These are phyloP conservation scores for Podarcis cretensis DNA, from an alignment of 2,113 vertebrate species.

Conservation along the genomic window DNA sequence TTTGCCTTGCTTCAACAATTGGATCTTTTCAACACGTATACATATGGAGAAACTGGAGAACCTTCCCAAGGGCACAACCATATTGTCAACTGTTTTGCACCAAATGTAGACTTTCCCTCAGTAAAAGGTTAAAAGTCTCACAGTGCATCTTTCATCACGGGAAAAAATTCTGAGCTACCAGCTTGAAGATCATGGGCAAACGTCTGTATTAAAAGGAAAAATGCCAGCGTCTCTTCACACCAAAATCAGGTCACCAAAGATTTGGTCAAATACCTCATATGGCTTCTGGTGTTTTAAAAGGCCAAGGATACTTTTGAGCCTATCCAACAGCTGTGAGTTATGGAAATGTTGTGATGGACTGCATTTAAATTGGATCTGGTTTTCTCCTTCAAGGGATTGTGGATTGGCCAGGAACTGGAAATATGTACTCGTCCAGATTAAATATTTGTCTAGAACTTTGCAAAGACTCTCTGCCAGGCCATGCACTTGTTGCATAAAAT, in stretches of 20 bases:
- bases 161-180: not conserved
- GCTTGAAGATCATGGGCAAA: not conserved
- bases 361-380: conserved; percentile 28
- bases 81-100: not conserved
- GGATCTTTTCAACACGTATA: too few species aligned
- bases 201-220: not conserved
- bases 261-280: not conserved
- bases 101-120: not conserved
- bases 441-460: conserved; percentile 16
- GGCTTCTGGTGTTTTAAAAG: conserved; percentile 34
- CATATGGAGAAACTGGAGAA: not conserved
- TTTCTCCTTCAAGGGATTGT: conserved; percentile 14
- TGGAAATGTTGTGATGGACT: conserved; percentile 14
- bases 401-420: conserved; percentile 36
- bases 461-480: not conserved
- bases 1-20: not conserved
- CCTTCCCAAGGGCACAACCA: not conserved
- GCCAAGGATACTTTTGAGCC: not conserved
- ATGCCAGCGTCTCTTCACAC: conserved; percentile 6
- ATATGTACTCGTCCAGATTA: conserved; percentile 17
- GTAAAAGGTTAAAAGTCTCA: not conserved
- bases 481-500: conserved; percentile 29
- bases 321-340: conserved; percentile 19
- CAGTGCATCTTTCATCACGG: not conserved
- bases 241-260: conserved; percentile 20